phyloP scores from a whole-genome alignment of 2,797 vertebrate species.

The Enteromius afrohamiltoni region DNA sequence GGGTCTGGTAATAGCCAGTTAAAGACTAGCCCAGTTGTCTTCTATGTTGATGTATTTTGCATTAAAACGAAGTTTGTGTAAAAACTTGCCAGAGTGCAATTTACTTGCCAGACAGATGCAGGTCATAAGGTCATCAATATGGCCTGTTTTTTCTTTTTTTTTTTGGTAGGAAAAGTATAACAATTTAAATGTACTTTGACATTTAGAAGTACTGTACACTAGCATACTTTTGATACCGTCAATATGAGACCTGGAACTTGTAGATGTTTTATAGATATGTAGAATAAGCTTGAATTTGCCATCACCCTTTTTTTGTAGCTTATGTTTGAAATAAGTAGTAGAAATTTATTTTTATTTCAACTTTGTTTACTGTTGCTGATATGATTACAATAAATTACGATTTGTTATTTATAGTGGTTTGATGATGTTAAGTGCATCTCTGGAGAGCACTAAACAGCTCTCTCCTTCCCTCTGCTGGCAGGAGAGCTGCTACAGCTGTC shows the following conservation, averaged over 20 bases:
- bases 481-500: neutral
- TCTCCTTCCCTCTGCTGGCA: constrained; percentile 55
- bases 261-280: neutral
- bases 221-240: neutral
- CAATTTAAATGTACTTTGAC: neutral
- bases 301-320: neutral
- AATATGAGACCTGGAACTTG: neutral
- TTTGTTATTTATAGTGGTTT: constrained; percentile 4
- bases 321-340: neutral
- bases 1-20: constrained; percentile 22
- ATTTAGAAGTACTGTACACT: neutral
- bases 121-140: neutral
- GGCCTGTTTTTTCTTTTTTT: neutral
- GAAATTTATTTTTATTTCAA: neutral
- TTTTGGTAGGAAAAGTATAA: neutral
- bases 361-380: neutral
- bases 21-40: neutral
- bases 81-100: neutral
- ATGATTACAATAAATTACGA: neutral
- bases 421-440: neutral
- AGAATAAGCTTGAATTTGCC: neutral
- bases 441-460: neutral
- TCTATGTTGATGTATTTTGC: neutral
- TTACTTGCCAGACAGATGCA: neutral
- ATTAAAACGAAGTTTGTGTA: neutral